Evolutionary conservation across 1,140 invertebrate species (phyloP).

Genomic region (Tribolium castaneum): DNA sequence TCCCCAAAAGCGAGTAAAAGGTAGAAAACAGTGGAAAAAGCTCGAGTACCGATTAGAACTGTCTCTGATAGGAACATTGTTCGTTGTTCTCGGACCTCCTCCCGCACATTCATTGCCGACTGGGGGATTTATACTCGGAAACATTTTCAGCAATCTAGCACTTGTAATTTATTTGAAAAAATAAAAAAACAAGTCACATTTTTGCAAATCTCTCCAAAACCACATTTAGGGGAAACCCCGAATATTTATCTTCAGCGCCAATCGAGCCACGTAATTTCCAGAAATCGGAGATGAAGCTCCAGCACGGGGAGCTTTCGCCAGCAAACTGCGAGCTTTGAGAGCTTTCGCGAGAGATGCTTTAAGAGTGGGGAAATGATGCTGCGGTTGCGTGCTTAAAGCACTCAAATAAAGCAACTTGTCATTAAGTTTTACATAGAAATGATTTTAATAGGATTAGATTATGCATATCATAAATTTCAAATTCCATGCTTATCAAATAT

Average conservation of each 20-base stretch:
- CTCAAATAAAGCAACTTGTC: slow-evolving; percentile 41
- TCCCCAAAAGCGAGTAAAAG: slow-evolving; percentile 49
- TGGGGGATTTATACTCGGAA: slow-evolving; percentile 33
- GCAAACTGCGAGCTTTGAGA: slow-evolving; percentile 30
- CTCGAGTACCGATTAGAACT: slow-evolving; percentile 38
- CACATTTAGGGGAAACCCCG: background rate
- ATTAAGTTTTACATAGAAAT: slow-evolving; percentile 41
- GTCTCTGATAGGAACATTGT: slow-evolving; percentile 37
- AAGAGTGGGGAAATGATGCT: slow-evolving; percentile 38
- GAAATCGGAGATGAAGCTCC: background rate
- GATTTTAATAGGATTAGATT: slow-evolving; percentile 30
- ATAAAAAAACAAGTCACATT: background rate
- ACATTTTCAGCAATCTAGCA: slow-evolving; percentile 21
- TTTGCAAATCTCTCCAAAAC: background rate
- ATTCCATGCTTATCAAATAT: background rate
- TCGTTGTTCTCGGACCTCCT: slow-evolving; percentile 35
- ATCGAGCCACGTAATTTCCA: background rate
- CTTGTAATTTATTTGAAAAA: background rate
- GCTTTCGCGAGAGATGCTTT: slow-evolving; percentile 21
- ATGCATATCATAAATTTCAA: slow-evolving; percentile 16
- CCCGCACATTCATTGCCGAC: slow-evolving; percentile 40
- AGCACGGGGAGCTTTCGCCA: background rate
- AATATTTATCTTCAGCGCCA: background rate
- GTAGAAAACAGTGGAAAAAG: slow-evolving; percentile 45
- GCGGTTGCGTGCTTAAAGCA: slow-evolving; percentile 40